A percentile compares a stretch with the other conserved stretches of the same genome.
Evolutionary conservation across 2,888 invertebrate genomes (phyloP).

Genomic region (Abrostola tripartita): DNA sequence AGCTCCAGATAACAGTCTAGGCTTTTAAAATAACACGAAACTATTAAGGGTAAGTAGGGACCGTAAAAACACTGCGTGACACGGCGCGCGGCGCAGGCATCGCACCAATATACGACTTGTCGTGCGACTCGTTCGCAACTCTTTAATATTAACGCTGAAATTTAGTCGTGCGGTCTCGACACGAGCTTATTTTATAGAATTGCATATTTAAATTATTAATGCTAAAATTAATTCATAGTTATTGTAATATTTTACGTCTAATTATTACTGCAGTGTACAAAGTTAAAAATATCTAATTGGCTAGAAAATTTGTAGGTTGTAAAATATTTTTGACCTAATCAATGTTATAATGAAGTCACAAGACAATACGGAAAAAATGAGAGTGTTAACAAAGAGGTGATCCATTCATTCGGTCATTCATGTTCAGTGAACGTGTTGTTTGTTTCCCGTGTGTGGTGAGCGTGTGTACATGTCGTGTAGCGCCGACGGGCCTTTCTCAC

Average conservation of each 20-base stretch:
- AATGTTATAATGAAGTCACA: constrained; percentile 10
- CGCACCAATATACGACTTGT: constrained; percentile 35
- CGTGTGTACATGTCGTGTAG: constrained; percentile 29
- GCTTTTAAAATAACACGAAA: constrained; percentile 33
- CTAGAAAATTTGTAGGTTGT: background rate
- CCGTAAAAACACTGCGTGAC: constrained; percentile 53
- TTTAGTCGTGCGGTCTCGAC: constrained; percentile 36
- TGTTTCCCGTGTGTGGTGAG: constrained; percentile 32
- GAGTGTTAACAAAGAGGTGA: constrained; percentile 31
- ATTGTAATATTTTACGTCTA: background rate
- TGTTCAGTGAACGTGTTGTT: constrained; percentile 43
- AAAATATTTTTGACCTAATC: background rate
- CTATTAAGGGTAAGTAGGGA: constrained; percentile 34
- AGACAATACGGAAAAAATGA: constrained; percentile 13
- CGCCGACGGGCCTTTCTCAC: constrained; percentile 44
- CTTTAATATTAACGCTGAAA: constrained; percentile 28
- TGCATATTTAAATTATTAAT: constrained; percentile 29
- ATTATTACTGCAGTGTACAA: no score
- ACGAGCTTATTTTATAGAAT: constrained; percentile 26
- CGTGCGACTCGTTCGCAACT: constrained; percentile 31
- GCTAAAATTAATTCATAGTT: background rate
- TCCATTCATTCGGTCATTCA: constrained; percentile 40
- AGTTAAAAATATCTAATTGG: background rate
- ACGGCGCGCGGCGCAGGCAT: constrained; percentile 25
- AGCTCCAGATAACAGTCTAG: constrained; percentile 19